phyloP scores from a whole-genome alignment of 2,888 invertebrate genomes.

The Gandaritis pyraliata region DNA sequence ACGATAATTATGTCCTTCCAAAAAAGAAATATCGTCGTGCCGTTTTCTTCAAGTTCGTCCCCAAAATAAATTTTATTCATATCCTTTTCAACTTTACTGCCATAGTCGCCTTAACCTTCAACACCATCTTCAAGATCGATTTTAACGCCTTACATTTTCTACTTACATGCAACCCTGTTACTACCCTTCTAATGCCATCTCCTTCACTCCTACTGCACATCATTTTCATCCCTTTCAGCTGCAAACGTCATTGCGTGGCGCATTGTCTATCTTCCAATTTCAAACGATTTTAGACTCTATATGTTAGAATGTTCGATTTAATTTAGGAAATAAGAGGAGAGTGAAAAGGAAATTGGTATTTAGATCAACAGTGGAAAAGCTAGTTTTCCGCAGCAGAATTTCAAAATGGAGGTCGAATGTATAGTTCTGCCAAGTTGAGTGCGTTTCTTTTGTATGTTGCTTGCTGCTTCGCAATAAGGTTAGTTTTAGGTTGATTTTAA shows the following conservation, averaged over 20 bases:
- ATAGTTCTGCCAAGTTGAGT: slow-evolving; percentile 54
- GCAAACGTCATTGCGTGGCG: slow-evolving; percentile 83
- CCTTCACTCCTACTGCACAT: slow-evolving; percentile 52
- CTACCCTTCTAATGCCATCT: slow-evolving; percentile 63
- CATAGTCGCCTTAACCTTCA: slow-evolving; percentile 44
- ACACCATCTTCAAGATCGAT: slow-evolving; percentile 78
- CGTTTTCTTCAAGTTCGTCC: slow-evolving; percentile 13
- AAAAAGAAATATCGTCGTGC: no score
- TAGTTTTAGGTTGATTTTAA: slow-evolving; percentile 39
- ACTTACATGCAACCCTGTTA: slow-evolving; percentile 75
- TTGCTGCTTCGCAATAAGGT: slow-evolving; percentile 47
- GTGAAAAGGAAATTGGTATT: slow-evolving; percentile 81
- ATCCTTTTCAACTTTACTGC: slow-evolving; percentile 27
- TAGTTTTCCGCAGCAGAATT: slow-evolving; percentile 80
- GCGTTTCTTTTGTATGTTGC: slow-evolving; percentile 3
- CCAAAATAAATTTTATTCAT: slow-evolving; percentile 10
- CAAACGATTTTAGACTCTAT: slow-evolving; percentile 54
- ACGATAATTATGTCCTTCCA: no score
- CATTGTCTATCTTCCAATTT: slow-evolving; percentile 67
- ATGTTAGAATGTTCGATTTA: slow-evolving; percentile 45
- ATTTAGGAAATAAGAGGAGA: slow-evolving; percentile 42
- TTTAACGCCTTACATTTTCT: slow-evolving; percentile 58
- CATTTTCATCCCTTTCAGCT: slow-evolving; percentile 58
- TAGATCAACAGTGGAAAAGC: slow-evolving; percentile 80
- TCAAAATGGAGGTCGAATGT: slow-evolving; percentile 74